These are phyloP conservation scores for Drosophila longiperda DNA, from an alignment of 2,888 invertebrate genomes.

Conservation along the genomic window DNA sequence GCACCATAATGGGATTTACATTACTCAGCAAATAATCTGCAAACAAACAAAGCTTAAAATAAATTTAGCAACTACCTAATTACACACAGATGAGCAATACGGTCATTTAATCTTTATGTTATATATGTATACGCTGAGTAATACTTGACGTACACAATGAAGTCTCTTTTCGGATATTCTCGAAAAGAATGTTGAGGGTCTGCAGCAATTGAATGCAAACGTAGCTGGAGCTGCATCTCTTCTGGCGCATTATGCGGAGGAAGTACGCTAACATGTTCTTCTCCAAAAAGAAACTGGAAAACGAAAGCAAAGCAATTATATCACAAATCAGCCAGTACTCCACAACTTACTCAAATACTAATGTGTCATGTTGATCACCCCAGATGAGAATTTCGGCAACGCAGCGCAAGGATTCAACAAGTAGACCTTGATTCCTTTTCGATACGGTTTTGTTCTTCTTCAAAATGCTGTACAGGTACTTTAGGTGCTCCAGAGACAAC, in stretches of 20 bases:
- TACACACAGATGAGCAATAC: neutral
- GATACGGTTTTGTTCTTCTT: conserved; percentile 98
- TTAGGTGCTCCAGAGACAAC: conserved; percentile 98
- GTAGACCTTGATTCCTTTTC: conserved; percentile 95
- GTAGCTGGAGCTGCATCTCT: conserved; percentile 95
- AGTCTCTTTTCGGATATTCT: conserved; percentile 99
- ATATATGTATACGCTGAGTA: neutral
- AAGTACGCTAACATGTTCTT: conserved; percentile 99
- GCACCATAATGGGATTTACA: conserved; percentile 99
- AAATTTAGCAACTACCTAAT: neutral
- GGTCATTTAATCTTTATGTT: neutral
- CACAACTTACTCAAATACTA: conserved; percentile 97
- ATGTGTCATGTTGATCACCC: conserved; percentile 99
- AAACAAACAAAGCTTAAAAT: conserved; percentile 79
- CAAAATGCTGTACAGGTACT: conserved; percentile 96
- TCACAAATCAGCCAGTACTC: neutral
- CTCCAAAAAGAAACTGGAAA: conserved; percentile 97
- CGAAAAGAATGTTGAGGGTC: conserved; percentile 99
- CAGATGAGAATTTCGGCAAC: conserved; percentile 99
- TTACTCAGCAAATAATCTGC: conserved; percentile 99
- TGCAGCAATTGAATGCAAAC: conserved; percentile 99
- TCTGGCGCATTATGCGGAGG: conserved; percentile 98
- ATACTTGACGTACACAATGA: conserved; percentile 94
- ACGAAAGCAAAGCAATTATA: neutral
- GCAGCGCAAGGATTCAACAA: conserved; percentile 98